Evolutionary conservation across 2,888 invertebrate species (phyloP).

Genomic region (Tenthredo scrophulariae): DNA sequence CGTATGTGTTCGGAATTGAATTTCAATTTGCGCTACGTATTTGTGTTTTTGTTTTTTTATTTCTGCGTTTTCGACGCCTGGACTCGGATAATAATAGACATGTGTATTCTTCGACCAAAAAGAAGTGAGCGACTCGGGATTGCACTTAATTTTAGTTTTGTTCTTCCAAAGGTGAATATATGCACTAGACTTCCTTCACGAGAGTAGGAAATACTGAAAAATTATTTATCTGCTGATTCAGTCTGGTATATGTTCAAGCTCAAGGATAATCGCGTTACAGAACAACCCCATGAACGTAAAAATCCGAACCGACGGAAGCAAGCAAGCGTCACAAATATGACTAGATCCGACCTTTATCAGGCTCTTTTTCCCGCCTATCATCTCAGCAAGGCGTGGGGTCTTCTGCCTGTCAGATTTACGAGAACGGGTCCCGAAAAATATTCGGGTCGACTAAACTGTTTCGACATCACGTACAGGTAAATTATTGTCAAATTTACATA

Average conservation of each 20-base stretch:
- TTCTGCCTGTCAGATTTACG: constrained; percentile 70
- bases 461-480: constrained; percentile 71
- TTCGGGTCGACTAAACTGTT: constrained; percentile 60
- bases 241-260: neutral
- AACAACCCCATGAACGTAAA: neutral
- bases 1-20: no score
- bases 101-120: no score
- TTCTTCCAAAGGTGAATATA: no score
- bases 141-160: no score
- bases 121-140: no score
- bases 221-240: neutral
- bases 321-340: constrained; percentile 57
- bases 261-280: constrained; percentile 5
- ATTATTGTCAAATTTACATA: neutral
- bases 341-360: constrained; percentile 69
- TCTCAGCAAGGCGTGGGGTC: constrained; percentile 70
- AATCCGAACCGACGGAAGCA: constrained; percentile 3
- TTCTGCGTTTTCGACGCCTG: no score
- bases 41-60: no score
- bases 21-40: no score
- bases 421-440: constrained; percentile 65
- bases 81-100: no score
- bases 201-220: neutral
- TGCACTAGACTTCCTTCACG: neutral
- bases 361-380: constrained; percentile 73